Evolutionary conservation across 1,140 invertebrate genomes (phyloP).

Genomic region (Nasonia longicornis): DNA sequence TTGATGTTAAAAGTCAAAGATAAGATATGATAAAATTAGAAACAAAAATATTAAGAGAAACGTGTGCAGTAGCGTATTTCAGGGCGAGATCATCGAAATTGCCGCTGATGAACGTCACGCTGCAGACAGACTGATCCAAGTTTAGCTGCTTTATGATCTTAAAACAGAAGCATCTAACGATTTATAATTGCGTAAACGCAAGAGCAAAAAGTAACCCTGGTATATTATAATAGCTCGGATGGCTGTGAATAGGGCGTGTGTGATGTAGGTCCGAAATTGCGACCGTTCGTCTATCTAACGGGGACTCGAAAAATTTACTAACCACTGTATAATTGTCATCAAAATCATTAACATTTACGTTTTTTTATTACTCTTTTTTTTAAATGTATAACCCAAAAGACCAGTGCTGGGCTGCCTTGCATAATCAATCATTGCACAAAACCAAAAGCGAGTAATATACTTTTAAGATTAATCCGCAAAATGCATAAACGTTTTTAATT

Average conservation of each 20-base stretch:
- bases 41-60: slow-evolving; percentile 16
- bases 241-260: slow-evolving; percentile 41
- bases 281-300: slow-evolving; percentile 7
- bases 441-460: background rate
- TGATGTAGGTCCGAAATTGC: slow-evolving; percentile 14
- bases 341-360: slow-evolving; percentile 5
- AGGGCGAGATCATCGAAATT: slow-evolving; percentile 27
- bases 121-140: slow-evolving; percentile 43
- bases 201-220: slow-evolving; percentile 28
- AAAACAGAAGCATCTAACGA: slow-evolving; percentile 30
- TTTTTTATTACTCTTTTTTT: slow-evolving; percentile 3
- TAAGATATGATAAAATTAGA: background rate
- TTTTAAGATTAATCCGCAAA: slow-evolving; percentile 18
- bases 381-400: slow-evolving; percentile 11
- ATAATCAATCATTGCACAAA: background rate
- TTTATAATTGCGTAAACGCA: slow-evolving; percentile 26
- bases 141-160: slow-evolving; percentile 35
- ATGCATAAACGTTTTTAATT: slow-evolving; percentile 7
- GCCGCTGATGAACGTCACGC: slow-evolving; percentile 28
- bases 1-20: slow-evolving; percentile 12
- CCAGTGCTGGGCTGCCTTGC: slow-evolving; percentile 12
- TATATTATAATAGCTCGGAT: slow-evolving; percentile 39
- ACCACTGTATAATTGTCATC: slow-evolving; percentile 25
- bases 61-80: slow-evolving; percentile 31
- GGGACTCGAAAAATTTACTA: slow-evolving; percentile 30